Evolutionary conservation across 2,888 invertebrate genomes (phyloP).

Genomic region (Drosophila neonasuta): DNA sequence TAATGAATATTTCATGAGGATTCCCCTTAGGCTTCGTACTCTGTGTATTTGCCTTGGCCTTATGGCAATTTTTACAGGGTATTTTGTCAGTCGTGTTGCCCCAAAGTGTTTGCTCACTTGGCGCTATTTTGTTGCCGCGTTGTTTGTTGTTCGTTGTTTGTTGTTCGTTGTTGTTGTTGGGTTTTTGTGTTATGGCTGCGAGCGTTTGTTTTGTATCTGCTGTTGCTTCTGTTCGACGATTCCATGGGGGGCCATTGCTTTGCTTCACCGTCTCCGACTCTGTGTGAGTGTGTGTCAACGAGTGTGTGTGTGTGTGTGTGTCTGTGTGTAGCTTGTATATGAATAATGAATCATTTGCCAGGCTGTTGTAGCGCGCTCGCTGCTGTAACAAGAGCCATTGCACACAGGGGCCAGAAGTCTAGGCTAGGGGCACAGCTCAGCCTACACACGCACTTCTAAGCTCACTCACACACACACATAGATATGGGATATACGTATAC

Average conservation of each 20-base stretch:
- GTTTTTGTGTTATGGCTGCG: conserved; percentile 52
- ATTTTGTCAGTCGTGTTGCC: conserved; percentile 4
- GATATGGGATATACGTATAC: background rate
- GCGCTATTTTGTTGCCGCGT: conserved; percentile 19
- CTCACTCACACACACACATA: conserved; percentile 24
- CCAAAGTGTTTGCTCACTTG: conserved; percentile 25
- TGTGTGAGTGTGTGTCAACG: conserved; percentile 12
- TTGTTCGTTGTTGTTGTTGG: background rate
- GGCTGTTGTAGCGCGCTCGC: conserved; percentile 42
- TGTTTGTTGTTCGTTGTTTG: conserved; percentile 15
- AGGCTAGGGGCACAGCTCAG: conserved; percentile 30
- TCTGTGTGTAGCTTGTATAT: conserved; percentile 43
- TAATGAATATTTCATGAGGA: conserved; percentile 9
- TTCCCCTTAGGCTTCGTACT: background rate
- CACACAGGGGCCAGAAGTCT: conserved; percentile 54
- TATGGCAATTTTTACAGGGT: conserved; percentile 7
- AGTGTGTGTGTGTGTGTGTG: conserved; percentile 25
- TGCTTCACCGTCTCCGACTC: background rate
- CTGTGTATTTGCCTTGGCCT: background rate
- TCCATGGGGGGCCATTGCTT: conserved; percentile 66
- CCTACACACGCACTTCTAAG: conserved; percentile 59
- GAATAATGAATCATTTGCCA: conserved; percentile 78
- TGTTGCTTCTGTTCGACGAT: conserved; percentile 39
- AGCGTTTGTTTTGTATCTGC: conserved; percentile 42
- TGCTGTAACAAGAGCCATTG: conserved; percentile 61